Evolutionary conservation across 2,888 invertebrate species (phyloP).

Genomic region (Phlogophora meticulosa): DNA sequence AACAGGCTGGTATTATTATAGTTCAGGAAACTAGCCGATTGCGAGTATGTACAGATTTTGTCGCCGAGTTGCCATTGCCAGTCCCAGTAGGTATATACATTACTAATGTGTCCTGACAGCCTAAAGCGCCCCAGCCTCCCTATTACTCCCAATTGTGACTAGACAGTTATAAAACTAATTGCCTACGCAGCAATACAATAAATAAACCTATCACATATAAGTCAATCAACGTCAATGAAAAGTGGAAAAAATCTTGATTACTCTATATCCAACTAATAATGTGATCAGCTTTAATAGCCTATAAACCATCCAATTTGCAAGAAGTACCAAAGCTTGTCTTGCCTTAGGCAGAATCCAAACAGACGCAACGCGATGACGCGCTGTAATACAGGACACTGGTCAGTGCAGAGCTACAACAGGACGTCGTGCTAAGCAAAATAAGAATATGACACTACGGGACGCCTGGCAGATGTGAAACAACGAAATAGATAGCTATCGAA

Average conservation of each 20-base stretch:
- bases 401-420: background rate
- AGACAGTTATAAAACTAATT: conserved; percentile 20
- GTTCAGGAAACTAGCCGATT: too few species aligned
- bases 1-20: too few species aligned
- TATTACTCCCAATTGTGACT: background rate
- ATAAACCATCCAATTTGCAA: conserved; percentile 42
- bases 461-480: too few species aligned
- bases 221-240: conserved; percentile 36
- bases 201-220: conserved; percentile 27
- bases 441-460: too few species aligned
- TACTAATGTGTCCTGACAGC: background rate
- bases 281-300: conserved; percentile 38
- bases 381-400: background rate
- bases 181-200: conserved; percentile 10
- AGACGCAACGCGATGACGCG: background rate
- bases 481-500: too few species aligned
- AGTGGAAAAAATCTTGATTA: conserved; percentile 28
- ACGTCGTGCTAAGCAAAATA: background rate
- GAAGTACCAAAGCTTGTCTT: conserved; percentile 26
- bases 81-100: background rate
- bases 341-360: conserved; percentile 20
- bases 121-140: background rate
- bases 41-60: too few species aligned
- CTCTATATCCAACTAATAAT: conserved; percentile 33
- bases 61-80: too few species aligned